Conservation (phyloP, 2,113 vertebrate species). For the Rhagologus leucostigma region DNA sequence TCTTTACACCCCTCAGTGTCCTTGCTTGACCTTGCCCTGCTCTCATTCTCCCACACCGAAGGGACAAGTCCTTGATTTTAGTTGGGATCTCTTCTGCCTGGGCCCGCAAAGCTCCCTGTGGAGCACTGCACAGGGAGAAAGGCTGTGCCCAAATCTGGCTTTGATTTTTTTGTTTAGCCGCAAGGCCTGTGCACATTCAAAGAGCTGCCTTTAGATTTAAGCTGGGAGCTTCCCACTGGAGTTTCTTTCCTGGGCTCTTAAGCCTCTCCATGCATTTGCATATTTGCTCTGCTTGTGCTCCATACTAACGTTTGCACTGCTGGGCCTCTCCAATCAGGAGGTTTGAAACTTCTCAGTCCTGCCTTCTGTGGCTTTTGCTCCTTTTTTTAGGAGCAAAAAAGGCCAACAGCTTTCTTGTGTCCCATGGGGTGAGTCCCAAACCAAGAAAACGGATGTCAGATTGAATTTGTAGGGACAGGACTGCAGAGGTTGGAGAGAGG, state of each 20-base stretch:
- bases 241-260: slow-evolving; percentile 16
- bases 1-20: not conserved
- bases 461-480: not conserved
- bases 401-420: not conserved
- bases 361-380: not conserved
- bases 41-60: not conserved
- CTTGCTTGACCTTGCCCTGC: not conserved
- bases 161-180: slow-evolving; percentile 26
- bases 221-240: slow-evolving; percentile 28
- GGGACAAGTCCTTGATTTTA: not conserved
- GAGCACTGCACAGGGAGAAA: not conserved
- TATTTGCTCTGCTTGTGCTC: not conserved
- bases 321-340: not conserved
- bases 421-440: not conserved
- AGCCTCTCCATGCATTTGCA: not conserved
- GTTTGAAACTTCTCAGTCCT: not conserved
- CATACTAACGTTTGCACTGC: not conserved
- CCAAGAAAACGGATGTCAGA: not conserved
- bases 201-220: slow-evolving; percentile 41
- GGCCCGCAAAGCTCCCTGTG: not conserved
- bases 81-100: not conserved
- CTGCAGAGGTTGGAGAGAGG: not conserved
- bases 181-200: not conserved
- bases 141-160: not conserved
- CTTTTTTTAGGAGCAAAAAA: not conserved